Evolutionary conservation across 2,113 vertebrate genomes (phyloP).

Genomic region (Otocyon megalotis): DNA sequence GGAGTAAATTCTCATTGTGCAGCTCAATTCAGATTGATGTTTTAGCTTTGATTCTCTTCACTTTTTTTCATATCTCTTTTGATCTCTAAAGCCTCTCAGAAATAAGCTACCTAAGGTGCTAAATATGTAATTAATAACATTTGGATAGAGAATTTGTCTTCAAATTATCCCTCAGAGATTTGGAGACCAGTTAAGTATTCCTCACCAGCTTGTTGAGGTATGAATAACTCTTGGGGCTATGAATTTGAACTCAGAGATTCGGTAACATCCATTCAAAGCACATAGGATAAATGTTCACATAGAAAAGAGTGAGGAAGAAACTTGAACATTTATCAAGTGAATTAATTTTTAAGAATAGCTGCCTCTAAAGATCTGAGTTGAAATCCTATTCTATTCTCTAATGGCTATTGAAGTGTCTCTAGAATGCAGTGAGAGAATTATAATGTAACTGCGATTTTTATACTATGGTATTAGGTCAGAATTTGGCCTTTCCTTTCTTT

Average conservation of each 20-base stretch:
- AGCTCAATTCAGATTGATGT: constrained; percentile 62
- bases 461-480: not conserved
- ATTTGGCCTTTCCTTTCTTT: constrained; percentile 32
- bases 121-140: constrained; percentile 75
- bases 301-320: constrained; percentile 33
- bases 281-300: not conserved
- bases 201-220: not conserved
- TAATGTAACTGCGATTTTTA: not conserved
- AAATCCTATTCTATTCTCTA: constrained; percentile 65
- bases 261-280: not conserved
- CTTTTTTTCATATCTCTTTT: constrained; percentile 67
- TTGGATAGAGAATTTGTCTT: constrained; percentile 65
- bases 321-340: constrained; percentile 41
- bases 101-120: constrained; percentile 61
- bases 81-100: constrained; percentile 60
- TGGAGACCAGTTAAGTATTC: constrained; percentile 12
- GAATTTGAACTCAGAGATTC: constrained; percentile 44
- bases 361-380: constrained; percentile 51
- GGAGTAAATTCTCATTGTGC: constrained; percentile 64
- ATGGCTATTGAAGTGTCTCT: constrained; percentile 49
- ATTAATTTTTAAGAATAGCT: constrained; percentile 70
- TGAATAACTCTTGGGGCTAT: not conserved
- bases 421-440: constrained; percentile 7
- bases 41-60: constrained; percentile 62
- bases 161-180: constrained; percentile 33